phyloP scores from a whole-genome alignment of 2,113 vertebrate genomes.

The Sigmodon hispidus region DNA sequence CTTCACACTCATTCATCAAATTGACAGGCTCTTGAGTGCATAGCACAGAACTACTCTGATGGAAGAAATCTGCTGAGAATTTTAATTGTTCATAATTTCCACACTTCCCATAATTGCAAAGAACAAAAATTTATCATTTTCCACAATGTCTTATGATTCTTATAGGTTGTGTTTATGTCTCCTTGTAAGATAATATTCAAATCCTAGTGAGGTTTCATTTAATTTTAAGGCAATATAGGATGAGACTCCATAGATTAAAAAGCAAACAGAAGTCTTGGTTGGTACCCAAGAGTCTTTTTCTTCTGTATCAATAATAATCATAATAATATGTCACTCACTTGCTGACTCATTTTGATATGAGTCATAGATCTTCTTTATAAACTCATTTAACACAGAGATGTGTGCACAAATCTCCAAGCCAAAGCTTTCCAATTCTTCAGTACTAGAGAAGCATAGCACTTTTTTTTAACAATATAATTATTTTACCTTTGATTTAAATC shows the following conservation, averaged over 20 bases:
- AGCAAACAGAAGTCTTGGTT: constrained; percentile 4
- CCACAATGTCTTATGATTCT: neutral
- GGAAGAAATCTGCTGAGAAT: neutral
- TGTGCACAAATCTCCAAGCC: neutral
- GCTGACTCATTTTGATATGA: neutral
- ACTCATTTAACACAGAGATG: neutral
- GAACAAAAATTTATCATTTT: constrained; percentile 4
- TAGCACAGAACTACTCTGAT: neutral
- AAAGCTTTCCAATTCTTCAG: neutral
- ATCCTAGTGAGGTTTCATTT: constrained; percentile 34
- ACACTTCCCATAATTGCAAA: neutral
- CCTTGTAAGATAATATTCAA: constrained; percentile 25
- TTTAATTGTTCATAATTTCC: constrained; percentile 15
- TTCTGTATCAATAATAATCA: neutral
- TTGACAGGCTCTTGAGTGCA: neutral
- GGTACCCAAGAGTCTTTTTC: neutral
- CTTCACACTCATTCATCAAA: neutral
- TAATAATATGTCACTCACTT: neutral
- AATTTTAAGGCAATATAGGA: constrained; percentile 16
- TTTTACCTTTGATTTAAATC: constrained; percentile 30
- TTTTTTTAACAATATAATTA: neutral
- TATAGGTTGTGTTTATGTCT: constrained; percentile 3
- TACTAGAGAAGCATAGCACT: neutral
- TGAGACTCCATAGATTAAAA: constrained; percentile 1
- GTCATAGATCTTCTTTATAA: neutral